Evolutionary conservation across 2,113 vertebrate species (phyloP).

Genomic region (Urocynchramus pylzowi): DNA sequence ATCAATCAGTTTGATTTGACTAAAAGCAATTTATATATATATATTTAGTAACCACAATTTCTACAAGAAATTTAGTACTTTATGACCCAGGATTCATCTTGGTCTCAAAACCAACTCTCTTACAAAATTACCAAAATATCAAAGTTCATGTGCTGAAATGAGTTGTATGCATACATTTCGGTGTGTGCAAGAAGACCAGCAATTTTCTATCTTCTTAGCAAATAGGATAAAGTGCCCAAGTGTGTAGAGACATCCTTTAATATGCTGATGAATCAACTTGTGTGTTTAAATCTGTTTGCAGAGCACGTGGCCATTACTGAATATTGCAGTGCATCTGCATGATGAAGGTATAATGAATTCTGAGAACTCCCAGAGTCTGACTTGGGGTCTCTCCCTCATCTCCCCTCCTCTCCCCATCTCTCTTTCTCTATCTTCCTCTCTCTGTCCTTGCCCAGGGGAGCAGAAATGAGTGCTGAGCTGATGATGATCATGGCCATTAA

Average conservation of each 20-base stretch:
- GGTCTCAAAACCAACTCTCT: background rate
- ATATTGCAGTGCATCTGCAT: background rate
- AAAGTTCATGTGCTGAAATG: background rate
- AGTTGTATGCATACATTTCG: background rate
- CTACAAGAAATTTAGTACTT: background rate
- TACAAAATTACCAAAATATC: background rate
- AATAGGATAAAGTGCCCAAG: background rate
- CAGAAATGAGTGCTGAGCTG: background rate
- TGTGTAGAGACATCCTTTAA: background rate
- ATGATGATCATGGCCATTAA: background rate
- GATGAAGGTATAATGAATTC: background rate
- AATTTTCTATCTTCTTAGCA: background rate
- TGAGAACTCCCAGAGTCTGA: background rate
- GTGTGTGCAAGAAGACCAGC: background rate
- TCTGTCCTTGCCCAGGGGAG: background rate
- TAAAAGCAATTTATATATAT: background rate
- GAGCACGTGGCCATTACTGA: background rate
- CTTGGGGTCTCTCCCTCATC: background rate
- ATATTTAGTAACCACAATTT: background rate
- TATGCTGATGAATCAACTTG: background rate
- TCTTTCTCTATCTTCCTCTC: background rate
- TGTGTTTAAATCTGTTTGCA: background rate
- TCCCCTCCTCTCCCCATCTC: background rate
- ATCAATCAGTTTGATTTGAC: background rate
- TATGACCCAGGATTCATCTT: background rate